Evolutionary conservation across 30 jellyfish, hydroid and myxozoan genomes (phyloP).

Genomic region (Pelagia noctiluca): DNA sequence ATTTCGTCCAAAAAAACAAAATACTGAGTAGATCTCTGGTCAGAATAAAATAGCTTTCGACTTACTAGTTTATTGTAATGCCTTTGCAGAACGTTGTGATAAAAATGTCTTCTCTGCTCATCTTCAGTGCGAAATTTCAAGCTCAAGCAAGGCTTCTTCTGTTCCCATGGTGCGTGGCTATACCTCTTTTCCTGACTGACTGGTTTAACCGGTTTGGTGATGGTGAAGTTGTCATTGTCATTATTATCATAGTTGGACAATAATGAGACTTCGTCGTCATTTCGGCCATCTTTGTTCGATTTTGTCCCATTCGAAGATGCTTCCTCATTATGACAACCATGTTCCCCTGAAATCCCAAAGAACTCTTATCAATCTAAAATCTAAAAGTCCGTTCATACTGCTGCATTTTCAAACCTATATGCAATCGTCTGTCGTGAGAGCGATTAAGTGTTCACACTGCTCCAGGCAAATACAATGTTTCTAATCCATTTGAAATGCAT

Average conservation of each 20-base stretch:
- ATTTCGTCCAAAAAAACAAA: too few species aligned
- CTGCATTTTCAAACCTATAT: too few species aligned
- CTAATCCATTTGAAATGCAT: too few species aligned
- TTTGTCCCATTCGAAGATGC: conserved; percentile 5
- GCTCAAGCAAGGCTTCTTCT: conserved; percentile 58
- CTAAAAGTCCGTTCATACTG: too few species aligned
- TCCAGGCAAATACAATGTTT: too few species aligned
- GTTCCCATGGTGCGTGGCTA: conserved; percentile 37
- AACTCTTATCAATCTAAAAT: not conserved
- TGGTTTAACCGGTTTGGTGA: conserved; percentile 48
- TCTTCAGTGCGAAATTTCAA: conserved; percentile 45
- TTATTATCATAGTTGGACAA: conserved; percentile 6
- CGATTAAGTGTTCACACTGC: too few species aligned
- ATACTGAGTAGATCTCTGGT: too few species aligned
- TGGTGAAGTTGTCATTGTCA: conserved; percentile 23
- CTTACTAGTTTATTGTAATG: conserved; percentile 44
- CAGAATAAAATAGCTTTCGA: too few species aligned
- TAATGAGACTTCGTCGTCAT: conserved; percentile 40
- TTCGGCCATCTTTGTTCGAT: conserved; percentile 14
- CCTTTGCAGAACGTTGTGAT: conserved; percentile 34
- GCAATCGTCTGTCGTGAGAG: too few species aligned
- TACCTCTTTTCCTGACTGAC: conserved; percentile 38
- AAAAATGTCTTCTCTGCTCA: conserved; percentile 38
- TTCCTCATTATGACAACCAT: conserved; percentile 30
- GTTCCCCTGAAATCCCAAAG: conserved; percentile 7